Base-by-base conservation (phyloP, 1,140 invertebrate species). In the Luehdorfia chinensis region DNA sequence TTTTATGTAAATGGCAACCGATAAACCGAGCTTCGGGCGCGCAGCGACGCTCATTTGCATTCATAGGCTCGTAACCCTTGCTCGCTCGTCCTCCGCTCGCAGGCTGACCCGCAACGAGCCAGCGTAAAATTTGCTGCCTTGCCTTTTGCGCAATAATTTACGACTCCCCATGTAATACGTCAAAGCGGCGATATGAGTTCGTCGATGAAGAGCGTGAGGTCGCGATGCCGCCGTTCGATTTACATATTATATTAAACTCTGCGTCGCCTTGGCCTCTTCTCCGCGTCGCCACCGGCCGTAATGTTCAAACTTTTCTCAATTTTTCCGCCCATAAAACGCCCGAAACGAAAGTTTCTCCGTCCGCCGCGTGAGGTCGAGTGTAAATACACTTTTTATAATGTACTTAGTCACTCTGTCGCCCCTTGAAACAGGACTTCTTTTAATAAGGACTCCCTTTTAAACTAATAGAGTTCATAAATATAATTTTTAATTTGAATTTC, bases 191-290 rank as follows among this genome's bases (percentile, higher is more conserved):
- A 85, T 85, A 83, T 81, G 77, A 85, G 72, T 74, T 74, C 55
- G 66, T 62, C 63, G 62, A 64, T 64, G 58, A 66, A 51, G 59
- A 73, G 56, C 65, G 59, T 65, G 62, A 78, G 75, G 75, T 72
- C 75, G 66, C 69, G 59, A 57, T 67, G 70, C 65, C 63, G 68
- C 61, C 70, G 66, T 80, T 76, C 77, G 75, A 85, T 85, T 84
- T 85, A 80, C 81, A 85, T 85, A 85, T 84, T 85, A 85, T 85
- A 85, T 85, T 85, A 85, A 85, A 85, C 53, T 69, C 67, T 46
- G 55, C 72, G 61, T 58, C 61, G 66, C 57, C 62, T 43, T 39
- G 51, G 63, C 59, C 70, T 63, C 64, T 61, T 56, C 53, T 62
- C 67, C 52, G 49, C 69, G 66, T 62, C 67, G 69, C 72, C 66